These are phyloP conservation scores for Taurulus bubalis DNA, from an alignment of 2,113 vertebrate genomes.

Conservation along the genomic window DNA sequence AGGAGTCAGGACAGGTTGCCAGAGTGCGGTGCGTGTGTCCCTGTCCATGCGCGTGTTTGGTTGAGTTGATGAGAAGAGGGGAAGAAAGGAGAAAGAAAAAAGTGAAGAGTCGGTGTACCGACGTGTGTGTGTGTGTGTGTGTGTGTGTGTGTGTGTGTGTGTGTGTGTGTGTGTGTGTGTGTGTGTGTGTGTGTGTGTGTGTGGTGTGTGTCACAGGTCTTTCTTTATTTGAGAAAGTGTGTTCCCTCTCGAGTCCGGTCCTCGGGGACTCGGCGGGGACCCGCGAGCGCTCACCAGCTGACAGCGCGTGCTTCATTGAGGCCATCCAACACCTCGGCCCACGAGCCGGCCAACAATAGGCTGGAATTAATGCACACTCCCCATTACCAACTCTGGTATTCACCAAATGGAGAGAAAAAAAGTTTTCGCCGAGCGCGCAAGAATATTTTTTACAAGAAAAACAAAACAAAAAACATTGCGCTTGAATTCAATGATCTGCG, in stretches of 20 bases:
- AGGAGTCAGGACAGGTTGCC: conserved; percentile 27
- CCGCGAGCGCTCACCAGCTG: conserved; percentile 97
- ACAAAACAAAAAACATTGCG: neutral
- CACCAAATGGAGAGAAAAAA: conserved; percentile 38
- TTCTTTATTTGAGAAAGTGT: conserved; percentile 79
- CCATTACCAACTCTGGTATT: conserved; percentile 55
- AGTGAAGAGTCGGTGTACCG: conserved; percentile 14
- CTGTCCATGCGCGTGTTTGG: conserved; percentile 32
- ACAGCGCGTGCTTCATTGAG: conserved; percentile 94
- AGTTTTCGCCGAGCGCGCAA: neutral
- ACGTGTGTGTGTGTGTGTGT: conserved; percentile 27
- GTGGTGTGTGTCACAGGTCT: conserved; percentile 43
- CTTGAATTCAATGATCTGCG: conserved; percentile 19
- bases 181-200: conserved; percentile 34
- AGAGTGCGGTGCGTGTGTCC: conserved; percentile 17
- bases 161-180: conserved; percentile 35
- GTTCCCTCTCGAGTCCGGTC: conserved; percentile 83
- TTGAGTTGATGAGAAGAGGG: conserved; percentile 26
- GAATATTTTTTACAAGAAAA: neutral
- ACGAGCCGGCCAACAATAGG: conserved; percentile 87
- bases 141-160: conserved; percentile 34
- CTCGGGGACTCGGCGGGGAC: conserved; percentile 89
- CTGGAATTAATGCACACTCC: conserved; percentile 89
- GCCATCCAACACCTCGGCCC: conserved; percentile 90
- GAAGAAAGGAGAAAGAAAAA: conserved; percentile 34